phyloP scores from a whole-genome alignment of 2,113 vertebrate genomes.

The Nothoprocta pentlandii region DNA sequence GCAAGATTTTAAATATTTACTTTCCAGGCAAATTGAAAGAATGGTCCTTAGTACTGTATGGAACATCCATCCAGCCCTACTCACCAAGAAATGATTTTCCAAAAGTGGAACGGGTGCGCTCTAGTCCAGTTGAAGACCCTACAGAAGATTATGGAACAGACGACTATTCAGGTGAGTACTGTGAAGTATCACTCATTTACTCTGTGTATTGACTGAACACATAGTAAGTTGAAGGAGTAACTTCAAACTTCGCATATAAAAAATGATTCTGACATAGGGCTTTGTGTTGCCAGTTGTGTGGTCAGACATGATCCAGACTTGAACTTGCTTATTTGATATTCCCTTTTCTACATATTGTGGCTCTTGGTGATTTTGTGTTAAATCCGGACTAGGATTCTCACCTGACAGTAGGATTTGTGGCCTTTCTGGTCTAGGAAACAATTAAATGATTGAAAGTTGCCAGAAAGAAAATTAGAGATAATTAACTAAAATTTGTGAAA shows the following conservation, averaged over 20 bases:
- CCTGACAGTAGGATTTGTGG: neutral
- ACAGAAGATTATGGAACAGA: constrained; percentile 90
- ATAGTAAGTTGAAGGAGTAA: neutral
- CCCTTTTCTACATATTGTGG: neutral
- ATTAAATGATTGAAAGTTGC: neutral
- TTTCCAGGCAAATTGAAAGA: constrained; percentile 95
- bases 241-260: neutral
- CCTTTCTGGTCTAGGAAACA: neutral
- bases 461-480: neutral
- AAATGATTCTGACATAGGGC: neutral
- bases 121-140: constrained; percentile 79
- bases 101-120: constrained; percentile 87
- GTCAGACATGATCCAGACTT: neutral
- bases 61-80: constrained; percentile 94
- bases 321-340: neutral
- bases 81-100: constrained; percentile 84
- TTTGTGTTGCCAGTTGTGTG: neutral
- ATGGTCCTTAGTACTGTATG: constrained; percentile 97
- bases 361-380: neutral
- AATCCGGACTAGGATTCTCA: neutral
- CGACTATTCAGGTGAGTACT: constrained; percentile 89
- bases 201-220: neutral
- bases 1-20: constrained; percentile 10
- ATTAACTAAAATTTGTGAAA: neutral
- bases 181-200: neutral